Conservation (phyloP, 2,888 invertebrate species). For the Nomada hirtipes region DNA sequence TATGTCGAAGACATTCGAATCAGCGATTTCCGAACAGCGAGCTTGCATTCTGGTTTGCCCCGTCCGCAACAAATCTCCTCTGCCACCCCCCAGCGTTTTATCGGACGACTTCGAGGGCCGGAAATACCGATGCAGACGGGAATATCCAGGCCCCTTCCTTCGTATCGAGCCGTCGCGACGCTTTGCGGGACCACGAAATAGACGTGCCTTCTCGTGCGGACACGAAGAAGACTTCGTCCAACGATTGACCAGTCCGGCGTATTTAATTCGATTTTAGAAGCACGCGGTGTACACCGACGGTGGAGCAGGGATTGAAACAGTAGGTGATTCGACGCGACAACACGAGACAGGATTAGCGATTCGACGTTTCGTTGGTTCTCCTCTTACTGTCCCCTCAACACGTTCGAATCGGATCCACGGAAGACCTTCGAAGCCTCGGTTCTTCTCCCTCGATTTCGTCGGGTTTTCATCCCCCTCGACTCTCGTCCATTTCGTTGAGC, state of each 20-base stretch:
- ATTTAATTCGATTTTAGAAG: constrained; percentile 70
- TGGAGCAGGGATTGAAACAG: not conserved
- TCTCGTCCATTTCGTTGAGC: constrained; percentile 37
- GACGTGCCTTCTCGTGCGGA: constrained; percentile 5
- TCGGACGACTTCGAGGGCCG: constrained; percentile 43
- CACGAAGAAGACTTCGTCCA: not conserved
- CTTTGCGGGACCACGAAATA: constrained; percentile 27
- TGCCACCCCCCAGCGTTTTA: constrained; percentile 28
- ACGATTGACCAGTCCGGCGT: constrained; percentile 27
- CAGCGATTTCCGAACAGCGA: constrained; percentile 55
- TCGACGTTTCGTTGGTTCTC: constrained; percentile 54
- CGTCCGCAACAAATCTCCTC: constrained; percentile 36
- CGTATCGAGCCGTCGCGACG: constrained; percentile 36
- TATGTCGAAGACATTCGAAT: constrained; percentile 55
- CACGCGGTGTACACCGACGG: constrained; percentile 6
- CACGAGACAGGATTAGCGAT: constrained; percentile 62
- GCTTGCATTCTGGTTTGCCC: constrained; percentile 49
- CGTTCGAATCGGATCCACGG: constrained; percentile 39
- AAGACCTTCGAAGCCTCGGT: constrained; percentile 18
- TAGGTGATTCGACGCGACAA: constrained; percentile 22
- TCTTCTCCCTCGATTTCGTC: constrained; percentile 22
- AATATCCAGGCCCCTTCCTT: constrained; percentile 44
- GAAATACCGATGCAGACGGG: constrained; percentile 45
- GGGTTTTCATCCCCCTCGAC: constrained; percentile 1
- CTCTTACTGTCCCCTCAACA: constrained; percentile 23